Evolutionary conservation across 2,113 vertebrate species (phyloP).

Genomic region (Barnardius zonarius): DNA sequence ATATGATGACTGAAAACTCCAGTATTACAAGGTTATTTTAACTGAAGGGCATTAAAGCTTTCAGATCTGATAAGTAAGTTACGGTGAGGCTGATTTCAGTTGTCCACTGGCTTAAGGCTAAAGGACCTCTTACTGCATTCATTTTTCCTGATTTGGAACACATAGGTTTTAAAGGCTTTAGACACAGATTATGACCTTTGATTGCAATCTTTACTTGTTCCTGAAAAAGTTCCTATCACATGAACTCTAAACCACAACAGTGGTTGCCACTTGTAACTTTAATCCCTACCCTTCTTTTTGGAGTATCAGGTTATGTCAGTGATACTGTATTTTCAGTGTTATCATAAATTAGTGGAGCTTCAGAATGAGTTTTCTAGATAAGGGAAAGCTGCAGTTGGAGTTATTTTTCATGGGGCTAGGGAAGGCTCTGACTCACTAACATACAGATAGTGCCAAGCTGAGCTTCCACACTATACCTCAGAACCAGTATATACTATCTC

Average conservation of each 20-base stretch:
- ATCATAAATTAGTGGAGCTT: neutral
- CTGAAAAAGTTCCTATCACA: neutral
- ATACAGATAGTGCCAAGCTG: neutral
- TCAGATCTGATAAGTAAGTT: slow-evolving; percentile 28
- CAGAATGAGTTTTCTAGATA: neutral
- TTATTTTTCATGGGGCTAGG: neutral
- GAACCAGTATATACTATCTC: neutral
- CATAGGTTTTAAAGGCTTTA: neutral
- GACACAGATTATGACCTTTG: neutral
- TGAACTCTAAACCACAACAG: neutral
- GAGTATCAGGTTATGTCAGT: neutral
- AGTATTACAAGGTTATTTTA: neutral
- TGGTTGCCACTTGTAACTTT: neutral
- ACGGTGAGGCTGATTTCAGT: slow-evolving; percentile 16
- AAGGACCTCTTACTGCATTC: neutral
- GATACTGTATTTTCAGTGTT: neutral
- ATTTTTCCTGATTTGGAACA: neutral
- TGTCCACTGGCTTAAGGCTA: neutral
- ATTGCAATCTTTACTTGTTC: neutral
- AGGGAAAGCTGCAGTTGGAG: neutral
- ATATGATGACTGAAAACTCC: neutral
- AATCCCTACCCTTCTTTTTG: neutral
- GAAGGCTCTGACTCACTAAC: neutral
- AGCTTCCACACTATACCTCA: neutral
- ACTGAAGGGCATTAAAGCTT: slow-evolving; percentile 10